These are phyloP conservation scores for Ispidina picta DNA, from an alignment of 2,797 vertebrate species.

Conservation along the genomic window DNA sequence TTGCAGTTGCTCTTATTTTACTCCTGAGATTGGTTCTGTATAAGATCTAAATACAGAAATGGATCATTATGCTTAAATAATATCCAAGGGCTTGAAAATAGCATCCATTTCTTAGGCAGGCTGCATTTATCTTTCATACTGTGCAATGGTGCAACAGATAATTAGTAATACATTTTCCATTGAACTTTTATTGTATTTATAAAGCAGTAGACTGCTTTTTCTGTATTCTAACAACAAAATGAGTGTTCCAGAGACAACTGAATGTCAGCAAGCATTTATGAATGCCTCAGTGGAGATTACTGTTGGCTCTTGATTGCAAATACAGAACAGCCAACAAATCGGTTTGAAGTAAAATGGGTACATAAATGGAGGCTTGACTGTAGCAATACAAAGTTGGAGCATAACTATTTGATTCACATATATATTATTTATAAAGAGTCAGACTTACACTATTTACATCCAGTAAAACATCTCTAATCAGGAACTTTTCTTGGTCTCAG, in stretches of 20 bases:
- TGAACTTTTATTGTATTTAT: conserved; percentile 14
- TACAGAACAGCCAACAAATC: background rate
- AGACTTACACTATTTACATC: background rate
- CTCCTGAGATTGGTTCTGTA: background rate
- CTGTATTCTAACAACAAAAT: conserved; percentile 43
- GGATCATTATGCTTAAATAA: conserved; percentile 37
- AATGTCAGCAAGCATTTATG: conserved; percentile 33
- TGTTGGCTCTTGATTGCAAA: background rate
- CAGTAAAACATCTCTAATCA: background rate
- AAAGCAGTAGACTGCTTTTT: conserved; percentile 16
- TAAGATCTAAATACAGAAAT: conserved; percentile 11
- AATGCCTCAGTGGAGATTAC: background rate
- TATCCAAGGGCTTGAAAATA: conserved; percentile 36
- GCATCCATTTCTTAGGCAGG: conserved; percentile 31
- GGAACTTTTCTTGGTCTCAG: background rate
- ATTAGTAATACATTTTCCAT: conserved; percentile 25
- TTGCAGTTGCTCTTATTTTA: background rate
- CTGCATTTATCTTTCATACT: conserved; percentile 51
- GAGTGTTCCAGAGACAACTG: conserved; percentile 22
- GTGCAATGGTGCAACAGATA: conserved; percentile 25
- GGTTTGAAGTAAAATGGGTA: background rate
- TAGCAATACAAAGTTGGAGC: background rate
- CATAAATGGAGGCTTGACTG: background rate
- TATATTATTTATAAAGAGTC: background rate
- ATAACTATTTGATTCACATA: background rate